These are phyloP conservation scores for Norana najaformis DNA, from an alignment of 2,888 invertebrate species.

Conservation along the genomic window DNA sequence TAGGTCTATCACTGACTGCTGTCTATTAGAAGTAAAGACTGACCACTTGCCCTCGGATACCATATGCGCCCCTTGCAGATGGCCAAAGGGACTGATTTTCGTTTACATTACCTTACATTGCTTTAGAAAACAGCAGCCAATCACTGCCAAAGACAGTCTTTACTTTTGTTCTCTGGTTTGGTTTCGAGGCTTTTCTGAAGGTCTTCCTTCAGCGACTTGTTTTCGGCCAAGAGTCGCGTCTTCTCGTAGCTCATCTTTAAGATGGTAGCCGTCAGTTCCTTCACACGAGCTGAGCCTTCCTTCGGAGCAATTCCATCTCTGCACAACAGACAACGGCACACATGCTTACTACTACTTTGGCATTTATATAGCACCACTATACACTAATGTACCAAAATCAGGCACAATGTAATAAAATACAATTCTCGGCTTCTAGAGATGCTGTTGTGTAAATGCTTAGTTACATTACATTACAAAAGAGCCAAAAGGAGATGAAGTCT, in stretches of 20 bases:
- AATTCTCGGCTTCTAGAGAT: no score
- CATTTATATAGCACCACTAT: neutral
- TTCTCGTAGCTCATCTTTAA: constrained; percentile 56
- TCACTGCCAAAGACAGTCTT: neutral
- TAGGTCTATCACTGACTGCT: no score
- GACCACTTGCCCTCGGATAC: no score
- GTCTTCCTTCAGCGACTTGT: constrained; percentile 57
- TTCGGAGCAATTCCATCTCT: neutral
- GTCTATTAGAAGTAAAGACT: no score
- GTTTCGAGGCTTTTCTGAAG: constrained; percentile 47
- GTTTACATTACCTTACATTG: neutral
- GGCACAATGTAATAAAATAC: neutral
- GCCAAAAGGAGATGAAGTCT: neutral
- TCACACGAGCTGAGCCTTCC: constrained; percentile 54
- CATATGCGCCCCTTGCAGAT: no score
- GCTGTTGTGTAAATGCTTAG: no score
- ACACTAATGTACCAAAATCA: no score
- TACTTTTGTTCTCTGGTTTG: neutral
- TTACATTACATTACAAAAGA: neutral
- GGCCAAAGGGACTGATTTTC: no score
- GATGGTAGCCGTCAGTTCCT: constrained; percentile 44
- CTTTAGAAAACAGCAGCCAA: neutral
- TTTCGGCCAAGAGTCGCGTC: constrained; percentile 55
- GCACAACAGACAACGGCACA: neutral
- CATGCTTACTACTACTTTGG: neutral